Evolutionary conservation across 2,113 vertebrate species (phyloP).

Genomic region (Carassius gibelio): DNA sequence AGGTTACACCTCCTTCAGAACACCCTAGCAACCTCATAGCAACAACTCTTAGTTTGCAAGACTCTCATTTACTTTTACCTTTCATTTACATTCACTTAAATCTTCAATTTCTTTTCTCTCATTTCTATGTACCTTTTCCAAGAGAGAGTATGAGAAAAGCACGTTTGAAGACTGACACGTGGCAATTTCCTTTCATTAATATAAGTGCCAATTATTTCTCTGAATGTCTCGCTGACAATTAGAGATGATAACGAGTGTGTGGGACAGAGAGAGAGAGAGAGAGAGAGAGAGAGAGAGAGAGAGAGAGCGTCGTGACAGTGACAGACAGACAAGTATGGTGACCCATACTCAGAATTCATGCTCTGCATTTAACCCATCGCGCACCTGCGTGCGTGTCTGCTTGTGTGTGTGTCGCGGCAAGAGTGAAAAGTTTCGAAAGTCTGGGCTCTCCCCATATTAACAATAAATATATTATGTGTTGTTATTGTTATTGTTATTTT

Average conservation of each 20-base stretch:
- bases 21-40: background rate
- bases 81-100: background rate
- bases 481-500: too few species aligned
- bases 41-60: background rate
- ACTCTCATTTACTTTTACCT: background rate
- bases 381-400: too few species aligned
- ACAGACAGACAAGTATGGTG: too few species aligned
- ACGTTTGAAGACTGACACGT: conserved; percentile 81
- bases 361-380: too few species aligned
- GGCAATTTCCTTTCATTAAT: conserved; percentile 87
- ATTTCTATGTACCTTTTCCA: conserved; percentile 42
- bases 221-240: conserved; percentile 87
- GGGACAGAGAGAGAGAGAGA: background rate
- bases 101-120: conserved; percentile 38
- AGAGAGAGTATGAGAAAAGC: conserved; percentile 45
- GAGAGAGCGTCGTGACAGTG: too few species aligned
- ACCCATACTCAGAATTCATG: too few species aligned
- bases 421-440: too few species aligned
- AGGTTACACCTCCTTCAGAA: background rate
- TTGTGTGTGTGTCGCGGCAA: too few species aligned
- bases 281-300: background rate
- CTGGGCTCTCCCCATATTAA: too few species aligned
- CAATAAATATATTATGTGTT: too few species aligned
- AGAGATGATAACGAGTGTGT: conserved; percentile 80
- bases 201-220: conserved; percentile 93